Evolutionary conservation across 2,113 vertebrate genomes (phyloP), one percentile per base, ranked within the genome.

Genomic region (Calidris pygmaea): DNA sequence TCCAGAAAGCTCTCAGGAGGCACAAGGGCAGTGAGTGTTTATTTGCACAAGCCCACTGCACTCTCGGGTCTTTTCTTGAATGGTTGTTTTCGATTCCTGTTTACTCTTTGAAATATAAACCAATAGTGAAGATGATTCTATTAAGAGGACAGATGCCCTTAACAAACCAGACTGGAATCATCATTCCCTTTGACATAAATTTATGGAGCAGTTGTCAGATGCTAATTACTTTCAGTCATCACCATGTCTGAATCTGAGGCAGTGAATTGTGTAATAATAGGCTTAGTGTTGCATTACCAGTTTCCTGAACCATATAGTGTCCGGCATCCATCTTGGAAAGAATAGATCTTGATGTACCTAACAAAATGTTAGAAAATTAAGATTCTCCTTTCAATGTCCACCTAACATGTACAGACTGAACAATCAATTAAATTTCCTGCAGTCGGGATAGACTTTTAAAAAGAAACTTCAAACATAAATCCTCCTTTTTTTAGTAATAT

Each of bases 301-400:
- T 96, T 96, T 95, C 95, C 90, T 94, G 90, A 97, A 90, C 92
- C 95, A 74, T 88, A 90, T 65, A 97, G 89, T 78, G 55, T 35
- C 81, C 83, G 89, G 72, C 96, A 97, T 97, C 95, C 94, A 80
- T 95, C 96, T 95, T 95, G 90, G 81, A 82, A 96, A 97, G 87
- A 96, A 90, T 63, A 97, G 91, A 97, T 96, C 92, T 95, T 59
- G 39, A 94, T 96, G 87, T 92, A 97, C 84, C 55, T 93, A 92
- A 80, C 76, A 95, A 98, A 97, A 98, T 85, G 89, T 91, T 97
- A 97, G 95, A 97, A 97, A 98, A 98, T 97, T 97, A 98, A 97
- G 91, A 97, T 97, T 98, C 95, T 92, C 66, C 72, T 95, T 97
- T 96, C 91, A 94, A 50, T 74, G 79, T 70, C 91, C 70, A 92